Conservation (phyloP, 2,797 vertebrate species). For the Anisognathus igniventris region DNA sequence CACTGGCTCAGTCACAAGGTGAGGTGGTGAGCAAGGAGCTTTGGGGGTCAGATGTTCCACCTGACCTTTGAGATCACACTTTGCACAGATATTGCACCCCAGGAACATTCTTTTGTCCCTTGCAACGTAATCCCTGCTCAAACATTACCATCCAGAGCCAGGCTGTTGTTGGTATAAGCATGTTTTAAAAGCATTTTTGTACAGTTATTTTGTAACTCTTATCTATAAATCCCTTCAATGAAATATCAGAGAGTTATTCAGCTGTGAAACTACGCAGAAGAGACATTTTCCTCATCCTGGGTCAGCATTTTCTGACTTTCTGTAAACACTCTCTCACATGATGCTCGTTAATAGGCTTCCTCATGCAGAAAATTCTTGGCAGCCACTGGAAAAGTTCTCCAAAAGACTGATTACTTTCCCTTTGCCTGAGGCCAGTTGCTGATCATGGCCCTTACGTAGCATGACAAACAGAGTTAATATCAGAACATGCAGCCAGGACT, state of each 20-base stretch:
- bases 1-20: neutral
- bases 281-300: conserved; percentile 57
- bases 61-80: neutral
- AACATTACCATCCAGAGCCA: neutral
- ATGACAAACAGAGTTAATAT: conserved; percentile 58
- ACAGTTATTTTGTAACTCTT: conserved; percentile 52
- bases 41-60: neutral
- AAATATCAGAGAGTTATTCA: conserved; percentile 64
- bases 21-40: neutral
- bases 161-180: neutral
- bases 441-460: conserved; percentile 34
- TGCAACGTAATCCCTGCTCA: neutral
- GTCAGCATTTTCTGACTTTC: conserved; percentile 71
- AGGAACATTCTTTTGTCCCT: neutral
- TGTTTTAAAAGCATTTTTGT: neutral
- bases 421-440: conserved; percentile 48
- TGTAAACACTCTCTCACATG: conserved; percentile 69
- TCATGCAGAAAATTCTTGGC: conserved; percentile 75
- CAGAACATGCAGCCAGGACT: conserved; percentile 9
- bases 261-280: conserved; percentile 48
- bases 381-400: conserved; percentile 58
- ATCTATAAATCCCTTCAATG: conserved; percentile 59
- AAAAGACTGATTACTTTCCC: conserved; percentile 67
- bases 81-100: neutral
- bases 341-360: conserved; percentile 67